Base-by-base conservation (phyloP, 2,797 vertebrate genomes). In the Borostomias antarcticus region DNA sequence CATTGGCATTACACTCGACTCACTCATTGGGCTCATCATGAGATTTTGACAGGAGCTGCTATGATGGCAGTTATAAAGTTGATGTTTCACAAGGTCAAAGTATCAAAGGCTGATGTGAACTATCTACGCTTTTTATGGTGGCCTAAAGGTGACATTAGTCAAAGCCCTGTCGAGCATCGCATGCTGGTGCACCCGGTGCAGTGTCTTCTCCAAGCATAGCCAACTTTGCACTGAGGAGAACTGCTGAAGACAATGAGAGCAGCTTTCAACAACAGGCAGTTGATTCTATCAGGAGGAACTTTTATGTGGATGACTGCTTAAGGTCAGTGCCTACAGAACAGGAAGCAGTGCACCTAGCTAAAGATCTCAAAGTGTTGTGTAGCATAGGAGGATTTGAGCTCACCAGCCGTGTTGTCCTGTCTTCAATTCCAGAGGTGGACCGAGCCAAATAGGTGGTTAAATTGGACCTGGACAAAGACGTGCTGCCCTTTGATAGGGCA, bases 251-350 rank as follows among this genome's bases (percentile, higher is more conserved):
- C 48, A 53, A 64, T 11, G n/a, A n/a, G 50, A 19, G 17, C 8
- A 0, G 26, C 9, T 62, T 62, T 17, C 43, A 30, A 19, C 50
- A 3, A 37, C 30, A 33, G 10, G n/a, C 40, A 17, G 35, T 33
- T 25, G 51, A 64, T 11, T 52, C 62, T 1, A n/a, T 52, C 21
- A 10, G 23, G 19, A 21, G 6, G 13, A 64, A 64, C 19, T 53
- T 64, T 21, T 64, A 64, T 53, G 62, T 64, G 11, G 63, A 65
- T 4, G 63, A 65, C 15, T 65, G 63, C 43, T 8, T 56, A n/a
- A 65, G 45, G 30, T 54, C 51, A 2, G 8, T 57, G 6, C 21
- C 64, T 23, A 57, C 10, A 1, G 64, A 57, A 19, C 11, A 1
- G 11, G 64, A 66, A 10, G 64, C 64, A 19, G 30, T 57, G 10